Conservation (phyloP, 2,797 vertebrate species). For the Scleropages formosus region DNA sequence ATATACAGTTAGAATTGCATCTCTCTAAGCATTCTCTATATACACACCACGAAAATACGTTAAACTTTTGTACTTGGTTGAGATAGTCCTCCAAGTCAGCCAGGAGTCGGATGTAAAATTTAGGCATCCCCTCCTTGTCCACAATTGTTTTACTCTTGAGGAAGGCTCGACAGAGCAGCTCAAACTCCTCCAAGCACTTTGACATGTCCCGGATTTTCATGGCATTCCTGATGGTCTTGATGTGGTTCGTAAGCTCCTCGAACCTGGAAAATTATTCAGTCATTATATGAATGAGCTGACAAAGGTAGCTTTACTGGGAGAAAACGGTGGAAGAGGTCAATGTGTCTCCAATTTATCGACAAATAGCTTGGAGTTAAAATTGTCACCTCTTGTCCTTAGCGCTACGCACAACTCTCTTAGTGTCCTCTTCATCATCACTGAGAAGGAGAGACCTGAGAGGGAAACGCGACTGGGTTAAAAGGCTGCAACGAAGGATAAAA, state of each 20-base stretch:
- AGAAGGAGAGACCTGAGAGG: slow-evolving; percentile 72
- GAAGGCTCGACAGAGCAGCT: slow-evolving; percentile 84
- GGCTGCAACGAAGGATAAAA: neutral
- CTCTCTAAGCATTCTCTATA: neutral
- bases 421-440: slow-evolving; percentile 91
- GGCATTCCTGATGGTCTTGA: slow-evolving; percentile 89
- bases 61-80: slow-evolving; percentile 72
- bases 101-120: slow-evolving; percentile 85
- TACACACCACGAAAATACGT: neutral
- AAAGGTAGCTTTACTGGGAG: neutral
- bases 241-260: slow-evolving; percentile 88
- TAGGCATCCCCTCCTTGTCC: slow-evolving; percentile 86
- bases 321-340: too few relatives aligned
- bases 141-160: slow-evolving; percentile 88
- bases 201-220: slow-evolving; percentile 94
- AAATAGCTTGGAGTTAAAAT: too few relatives aligned
- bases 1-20: neutral
- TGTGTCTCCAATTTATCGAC: too few relatives aligned
- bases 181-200: slow-evolving; percentile 90
- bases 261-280: slow-evolving; percentile 64
- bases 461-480: neutral
- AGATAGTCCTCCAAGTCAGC: slow-evolving; percentile 88
- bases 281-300: neutral
- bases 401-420: slow-evolving; percentile 87
- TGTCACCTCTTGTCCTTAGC: slow-evolving; percentile 90